phyloP scores from a whole-genome alignment of 2,888 invertebrate genomes.

The Serripes groenlandicus region DNA sequence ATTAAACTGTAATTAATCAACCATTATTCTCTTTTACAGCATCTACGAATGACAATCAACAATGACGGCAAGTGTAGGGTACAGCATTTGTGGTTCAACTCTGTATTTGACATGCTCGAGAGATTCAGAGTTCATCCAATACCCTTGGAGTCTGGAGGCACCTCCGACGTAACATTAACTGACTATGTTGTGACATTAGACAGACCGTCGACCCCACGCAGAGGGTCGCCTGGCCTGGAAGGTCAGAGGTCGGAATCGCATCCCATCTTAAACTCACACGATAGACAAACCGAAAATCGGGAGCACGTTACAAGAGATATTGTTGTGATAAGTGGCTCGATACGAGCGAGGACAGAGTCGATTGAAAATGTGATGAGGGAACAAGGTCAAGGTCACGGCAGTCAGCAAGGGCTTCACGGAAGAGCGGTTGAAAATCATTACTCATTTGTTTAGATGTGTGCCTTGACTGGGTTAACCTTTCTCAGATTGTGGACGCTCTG shows the following conservation, averaged over 20 bases:
- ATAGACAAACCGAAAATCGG: constrained; percentile 42
- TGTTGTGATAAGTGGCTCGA: constrained; percentile 90
- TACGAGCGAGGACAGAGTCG: constrained; percentile 92
- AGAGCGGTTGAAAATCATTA: constrained; percentile 95
- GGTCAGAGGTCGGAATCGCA: constrained; percentile 65
- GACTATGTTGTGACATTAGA: constrained; percentile 85
- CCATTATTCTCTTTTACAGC: constrained; percentile 90
- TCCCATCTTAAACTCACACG: constrained; percentile 64
- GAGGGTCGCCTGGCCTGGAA: constrained; percentile 70
- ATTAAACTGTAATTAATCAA: too few relatives aligned
- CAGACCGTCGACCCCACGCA: constrained; percentile 76
- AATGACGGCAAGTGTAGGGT: constrained; percentile 97
- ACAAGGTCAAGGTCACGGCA: constrained; percentile 73
- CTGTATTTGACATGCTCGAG: constrained; percentile 98
- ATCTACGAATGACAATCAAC: constrained; percentile 97
- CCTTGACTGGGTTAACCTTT: background rate
- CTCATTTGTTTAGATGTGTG: constrained; percentile 89
- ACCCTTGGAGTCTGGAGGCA: constrained; percentile 97
- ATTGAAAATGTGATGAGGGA: constrained; percentile 90
- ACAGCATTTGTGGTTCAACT: constrained; percentile 97
- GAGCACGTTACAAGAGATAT: constrained; percentile 70
- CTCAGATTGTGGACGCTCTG: background rate
- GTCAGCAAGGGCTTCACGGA: constrained; percentile 86
- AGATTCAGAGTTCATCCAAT: constrained; percentile 98
- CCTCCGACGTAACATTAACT: constrained; percentile 89